Conservation (phyloP, 2,888 invertebrate genomes). For the Adelphocoris suturalis region DNA sequence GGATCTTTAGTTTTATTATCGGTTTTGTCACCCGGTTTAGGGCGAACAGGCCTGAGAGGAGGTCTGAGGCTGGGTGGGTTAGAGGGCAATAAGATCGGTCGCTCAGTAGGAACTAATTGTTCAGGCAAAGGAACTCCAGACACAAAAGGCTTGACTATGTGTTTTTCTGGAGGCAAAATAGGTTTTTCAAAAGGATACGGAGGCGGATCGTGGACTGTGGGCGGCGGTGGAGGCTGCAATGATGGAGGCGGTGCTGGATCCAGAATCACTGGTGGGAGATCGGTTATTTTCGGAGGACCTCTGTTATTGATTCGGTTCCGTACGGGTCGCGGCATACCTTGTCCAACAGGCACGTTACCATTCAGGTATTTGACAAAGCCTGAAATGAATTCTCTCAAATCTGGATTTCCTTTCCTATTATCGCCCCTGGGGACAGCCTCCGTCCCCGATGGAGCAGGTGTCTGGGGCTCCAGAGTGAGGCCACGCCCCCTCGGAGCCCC, state of each 20-base stretch:
- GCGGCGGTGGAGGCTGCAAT: constrained; percentile 79
- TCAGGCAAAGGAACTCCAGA: constrained; percentile 87
- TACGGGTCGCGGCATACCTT: constrained; percentile 82
- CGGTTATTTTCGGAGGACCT: constrained; percentile 92
- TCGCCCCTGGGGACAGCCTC: constrained; percentile 72
- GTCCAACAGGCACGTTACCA: constrained; percentile 84
- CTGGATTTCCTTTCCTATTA: constrained; percentile 82
- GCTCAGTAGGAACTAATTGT: constrained; percentile 83
- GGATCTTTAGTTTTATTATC: constrained; percentile 69
- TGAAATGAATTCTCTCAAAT: constrained; percentile 94
- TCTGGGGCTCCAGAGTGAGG: constrained; percentile 71
- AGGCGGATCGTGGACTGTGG: constrained; percentile 78
- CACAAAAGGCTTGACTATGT: constrained; percentile 82
- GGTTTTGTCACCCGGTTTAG: constrained; percentile 67
- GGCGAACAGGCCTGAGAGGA: constrained; percentile 71
- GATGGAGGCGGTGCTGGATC: constrained; percentile 81
- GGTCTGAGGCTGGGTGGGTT: constrained; percentile 69
- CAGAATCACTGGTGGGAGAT: constrained; percentile 85
- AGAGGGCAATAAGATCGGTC: constrained; percentile 81
- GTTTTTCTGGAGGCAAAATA: constrained; percentile 70
- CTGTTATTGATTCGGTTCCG: constrained; percentile 92
- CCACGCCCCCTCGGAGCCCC: constrained; percentile 73
- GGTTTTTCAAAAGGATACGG: constrained; percentile 86
- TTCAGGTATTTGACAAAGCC: constrained; percentile 93
- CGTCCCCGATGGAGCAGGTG: constrained; percentile 70